Evolutionary conservation across 2,888 invertebrate species (phyloP), one percentile per base, ranked within the genome.

Genomic region (Drosophila greeni): DNA sequence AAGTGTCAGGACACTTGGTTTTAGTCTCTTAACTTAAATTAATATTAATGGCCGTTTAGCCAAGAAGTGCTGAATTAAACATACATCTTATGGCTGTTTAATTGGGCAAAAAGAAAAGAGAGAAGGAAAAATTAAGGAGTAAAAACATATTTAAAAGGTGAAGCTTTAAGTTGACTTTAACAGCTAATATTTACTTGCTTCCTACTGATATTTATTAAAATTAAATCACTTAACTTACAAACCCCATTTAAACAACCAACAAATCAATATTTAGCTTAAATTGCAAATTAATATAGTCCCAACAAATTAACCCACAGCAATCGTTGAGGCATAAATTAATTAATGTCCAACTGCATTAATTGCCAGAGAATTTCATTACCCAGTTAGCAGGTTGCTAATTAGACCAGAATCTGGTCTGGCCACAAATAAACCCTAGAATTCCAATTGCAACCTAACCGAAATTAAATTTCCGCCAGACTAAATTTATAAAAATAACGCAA

Each of bases 21-120:
- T 51, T 40, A 45, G 33, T 18, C 53, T 31, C 43, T 31, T 31
- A 55, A 23, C 56, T 67, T 61, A 64, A 78, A 82, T 75, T 51
- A 72, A 71, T 81, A 77, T 83, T 77, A 73, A 83, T 81, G 60
- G 60, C 12, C 56, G 34, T 66, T 82, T 77, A 66, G 62, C 67
- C 68, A 62, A 59, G 65, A 65, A 49, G 62, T 73, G 57, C 71
- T 66, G 62, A 68, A 72, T 73, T 77, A 64, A 75, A 75, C 36
- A 55, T 36, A 48, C 61, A 60, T 42, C 47, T 23, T 43, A 68
- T 40, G 49, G 55, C 37, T 48, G 53, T 68, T 56, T 31, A 67
- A 57, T 74, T 72, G 58, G 59, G 52, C 43, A 36, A 65, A 52
- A 33, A 5, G 6, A 24, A 58, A 16, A 26, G 26, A 12, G 5